Percentiles rank a stretch among this genome's conserved stretches.
Evolutionary conservation across 1,140 invertebrate species (phyloP).

Genomic region (Drosophila prosaltans): DNA sequence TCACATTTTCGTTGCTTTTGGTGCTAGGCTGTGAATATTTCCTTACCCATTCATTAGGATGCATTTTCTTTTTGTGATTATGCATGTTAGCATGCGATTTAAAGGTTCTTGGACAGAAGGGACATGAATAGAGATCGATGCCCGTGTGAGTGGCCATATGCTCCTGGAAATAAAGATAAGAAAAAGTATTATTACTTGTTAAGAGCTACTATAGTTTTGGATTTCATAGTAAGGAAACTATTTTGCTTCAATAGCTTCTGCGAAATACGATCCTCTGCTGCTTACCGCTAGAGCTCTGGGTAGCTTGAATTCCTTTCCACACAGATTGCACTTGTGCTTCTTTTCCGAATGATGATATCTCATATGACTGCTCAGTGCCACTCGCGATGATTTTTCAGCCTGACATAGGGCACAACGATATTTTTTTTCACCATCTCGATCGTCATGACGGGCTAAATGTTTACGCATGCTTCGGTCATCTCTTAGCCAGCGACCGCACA

Average conservation of each 20-base stretch:
- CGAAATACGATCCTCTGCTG: neutral
- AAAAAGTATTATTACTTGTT: no score
- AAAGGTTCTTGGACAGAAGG: slow-evolving; percentile 73
- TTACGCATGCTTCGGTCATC: slow-evolving; percentile 73
- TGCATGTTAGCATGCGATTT: slow-evolving; percentile 80
- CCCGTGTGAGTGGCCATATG: slow-evolving; percentile 80
- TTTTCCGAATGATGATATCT: slow-evolving; percentile 74
- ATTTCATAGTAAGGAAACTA: no score
- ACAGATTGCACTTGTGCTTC: slow-evolving; percentile 69
- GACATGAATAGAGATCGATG: slow-evolving; percentile 72
- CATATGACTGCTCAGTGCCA: slow-evolving; percentile 70
- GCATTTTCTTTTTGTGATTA: slow-evolving; percentile 79
- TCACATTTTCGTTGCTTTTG: neutral
- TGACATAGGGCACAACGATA: slow-evolving; percentile 69
- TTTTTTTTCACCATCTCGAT: slow-evolving; percentile 62
- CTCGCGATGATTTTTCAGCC: slow-evolving; percentile 70
- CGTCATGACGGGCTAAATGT: slow-evolving; percentile 64
- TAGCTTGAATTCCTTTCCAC: slow-evolving; percentile 73
- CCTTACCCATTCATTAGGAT: slow-evolving; percentile 74
- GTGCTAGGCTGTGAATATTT: slow-evolving; percentile 66
- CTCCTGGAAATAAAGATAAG: slow-evolving; percentile 44
- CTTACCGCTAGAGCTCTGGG: slow-evolving; percentile 59
- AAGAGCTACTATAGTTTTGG: no score
- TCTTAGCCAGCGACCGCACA: slow-evolving; percentile 72
- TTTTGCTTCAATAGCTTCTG: no score